Percentiles rank a stretch among this genome's conserved stretches.
Evolutionary conservation across 2,888 invertebrate genomes (phyloP).

Genomic region (Heteropelma amictum): DNA sequence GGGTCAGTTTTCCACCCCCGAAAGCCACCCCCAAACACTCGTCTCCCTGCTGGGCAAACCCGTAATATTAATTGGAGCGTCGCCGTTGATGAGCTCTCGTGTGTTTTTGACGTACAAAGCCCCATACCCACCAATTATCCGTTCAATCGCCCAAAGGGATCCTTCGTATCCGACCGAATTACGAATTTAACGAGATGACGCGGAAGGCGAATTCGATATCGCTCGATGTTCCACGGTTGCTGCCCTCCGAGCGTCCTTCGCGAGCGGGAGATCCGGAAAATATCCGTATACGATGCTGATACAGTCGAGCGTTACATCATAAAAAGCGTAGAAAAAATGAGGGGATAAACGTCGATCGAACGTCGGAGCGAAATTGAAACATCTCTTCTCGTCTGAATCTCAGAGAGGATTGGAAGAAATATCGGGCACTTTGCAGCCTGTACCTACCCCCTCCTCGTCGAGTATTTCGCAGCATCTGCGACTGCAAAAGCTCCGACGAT

Average conservation of each 20-base stretch:
- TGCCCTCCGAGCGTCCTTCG: no score
- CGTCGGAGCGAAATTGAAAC: constrained; percentile 18
- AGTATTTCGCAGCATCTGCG: constrained; percentile 63
- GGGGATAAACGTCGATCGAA: not conserved
- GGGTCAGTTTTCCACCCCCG: constrained; percentile 58
- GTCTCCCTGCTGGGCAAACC: not conserved
- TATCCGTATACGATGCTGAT: no score
- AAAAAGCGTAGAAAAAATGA: no score
- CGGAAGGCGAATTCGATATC: no score
- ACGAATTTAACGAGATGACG: constrained; percentile 48
- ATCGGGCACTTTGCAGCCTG: constrained; percentile 36
- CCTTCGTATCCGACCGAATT: constrained; percentile 13
- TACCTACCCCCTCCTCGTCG: not conserved
- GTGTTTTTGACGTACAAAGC: constrained; percentile 46
- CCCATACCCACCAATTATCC: constrained; percentile 47
- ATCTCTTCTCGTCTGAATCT: no score
- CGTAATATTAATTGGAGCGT: constrained; percentile 59
- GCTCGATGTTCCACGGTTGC: no score
- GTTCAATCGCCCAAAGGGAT: constrained; percentile 31
- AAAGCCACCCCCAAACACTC: not conserved
- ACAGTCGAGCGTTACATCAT: no score
- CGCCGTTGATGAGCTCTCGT: constrained; percentile 38
- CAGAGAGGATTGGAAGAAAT: constrained; percentile 3
- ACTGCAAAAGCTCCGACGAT: constrained; percentile 51
- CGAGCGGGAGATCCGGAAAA: no score